A percentile compares a stretch with the other conserved stretches of the same genome.
phyloP scores from a whole-genome alignment of 2,113 vertebrate genomes.

The Phyllostomus discolor region DNA sequence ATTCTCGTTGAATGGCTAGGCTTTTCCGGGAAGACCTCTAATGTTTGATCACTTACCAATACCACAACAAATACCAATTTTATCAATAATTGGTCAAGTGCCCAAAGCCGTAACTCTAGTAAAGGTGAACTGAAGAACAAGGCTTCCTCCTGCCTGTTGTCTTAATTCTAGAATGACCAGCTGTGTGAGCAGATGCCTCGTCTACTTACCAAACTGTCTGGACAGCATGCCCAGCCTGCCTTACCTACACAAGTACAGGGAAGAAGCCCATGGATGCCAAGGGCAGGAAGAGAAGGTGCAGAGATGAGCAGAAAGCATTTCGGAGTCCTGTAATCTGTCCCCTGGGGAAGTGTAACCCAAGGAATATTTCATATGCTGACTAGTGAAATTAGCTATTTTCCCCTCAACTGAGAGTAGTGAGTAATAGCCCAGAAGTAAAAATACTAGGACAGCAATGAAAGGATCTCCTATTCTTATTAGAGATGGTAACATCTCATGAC shows the following conservation, averaged over 20 bases:
- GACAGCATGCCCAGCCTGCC: background rate
- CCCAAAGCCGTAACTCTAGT: background rate
- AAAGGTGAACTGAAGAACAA: background rate
- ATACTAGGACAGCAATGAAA: background rate
- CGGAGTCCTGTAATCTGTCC: background rate
- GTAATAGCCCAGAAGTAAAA: background rate
- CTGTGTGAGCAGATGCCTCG: background rate
- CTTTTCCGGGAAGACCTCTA: too few relatives aligned
- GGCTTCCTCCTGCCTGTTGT: background rate
- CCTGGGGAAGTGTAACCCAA: background rate
- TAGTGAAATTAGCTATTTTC: background rate
- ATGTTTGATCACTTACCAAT: background rate
- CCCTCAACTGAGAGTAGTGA: background rate
- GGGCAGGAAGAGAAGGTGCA: background rate
- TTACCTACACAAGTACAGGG: background rate
- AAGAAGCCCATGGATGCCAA: background rate
- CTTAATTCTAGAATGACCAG: background rate
- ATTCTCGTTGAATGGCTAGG: too few relatives aligned
- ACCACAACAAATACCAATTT: background rate
- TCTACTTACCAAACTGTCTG: background rate
- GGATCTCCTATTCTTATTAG: background rate
- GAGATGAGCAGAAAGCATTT: background rate
- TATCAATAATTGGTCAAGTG: background rate
- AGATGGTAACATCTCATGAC: background rate
- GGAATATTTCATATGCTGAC: background rate